Base-by-base conservation (phyloP, 1,140 invertebrate genomes). In the Whitmania pigra region DNA sequence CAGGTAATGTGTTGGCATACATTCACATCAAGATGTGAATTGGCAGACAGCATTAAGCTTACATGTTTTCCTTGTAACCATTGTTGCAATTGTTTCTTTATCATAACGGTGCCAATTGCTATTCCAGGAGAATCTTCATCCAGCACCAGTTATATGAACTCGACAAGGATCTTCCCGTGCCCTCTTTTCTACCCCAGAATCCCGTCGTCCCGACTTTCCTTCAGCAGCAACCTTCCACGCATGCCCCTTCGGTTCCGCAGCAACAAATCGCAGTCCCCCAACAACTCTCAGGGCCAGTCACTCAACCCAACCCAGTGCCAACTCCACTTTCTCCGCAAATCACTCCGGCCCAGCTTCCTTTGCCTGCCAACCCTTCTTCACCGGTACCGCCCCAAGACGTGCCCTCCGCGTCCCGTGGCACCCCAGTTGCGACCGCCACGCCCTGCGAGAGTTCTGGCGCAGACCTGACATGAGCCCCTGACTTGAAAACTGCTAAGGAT, bases 71-170 rank as follows among this genome's bases (percentile, higher is more conserved):
- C 9, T 49, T 13, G 9, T 49, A 15, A 11, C 15, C 43, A 13
- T 49, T 49, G 13, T 49, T 17, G 15, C 9, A 49, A 49, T 49
- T 17, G 43, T 49, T 11, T 17, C 11, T 63, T 63, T 1, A 15
- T 63, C 11, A 63, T 63, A 31, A 63, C 15, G 22, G 2, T 60
- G 5, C n/a, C 17, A 7, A 60, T 6, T 20, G 29, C 20, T 63
- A 5, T 63, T 63, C 9, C 29, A 63, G 57, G 57, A 63, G 57
- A 63, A 63, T 63, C 22, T 63, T 63, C 57, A 63, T 63, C 22
- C 57, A 63, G 57, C 57, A 63, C 11, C 57, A 63, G 22, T n/a
- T 31, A 31, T 63, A 25, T 15, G 57, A 63, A 20, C 22, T 63
- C 22, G 57, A 63, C 57, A 63, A 63, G 57, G 57, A 31, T 20